phyloP scores from a whole-genome alignment of 2,113 vertebrate genomes.

The Myotis davidii region DNA sequence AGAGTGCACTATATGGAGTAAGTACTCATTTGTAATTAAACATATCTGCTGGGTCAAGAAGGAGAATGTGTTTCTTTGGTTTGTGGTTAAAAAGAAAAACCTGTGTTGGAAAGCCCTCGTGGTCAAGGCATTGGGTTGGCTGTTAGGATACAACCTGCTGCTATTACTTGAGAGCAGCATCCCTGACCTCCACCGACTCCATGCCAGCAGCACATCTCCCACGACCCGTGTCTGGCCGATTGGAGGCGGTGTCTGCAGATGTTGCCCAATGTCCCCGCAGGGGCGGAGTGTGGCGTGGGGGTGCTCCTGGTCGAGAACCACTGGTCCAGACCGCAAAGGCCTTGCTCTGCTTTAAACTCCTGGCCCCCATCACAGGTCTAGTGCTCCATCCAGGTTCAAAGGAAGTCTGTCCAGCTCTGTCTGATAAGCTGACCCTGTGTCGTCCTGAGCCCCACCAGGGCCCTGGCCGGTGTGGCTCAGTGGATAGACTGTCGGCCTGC shows the following conservation, averaged over 20 bases:
- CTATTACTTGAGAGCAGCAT: neutral
- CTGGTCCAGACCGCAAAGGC: neutral
- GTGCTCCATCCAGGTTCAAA: neutral
- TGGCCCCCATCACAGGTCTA: neutral
- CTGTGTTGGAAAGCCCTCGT: neutral
- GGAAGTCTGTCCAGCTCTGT: neutral
- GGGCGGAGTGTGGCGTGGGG: too few species aligned
- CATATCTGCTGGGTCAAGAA: neutral
- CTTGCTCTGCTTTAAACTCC: neutral
- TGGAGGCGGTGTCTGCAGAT: neutral
- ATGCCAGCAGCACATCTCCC: neutral
- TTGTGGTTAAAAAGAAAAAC: neutral
- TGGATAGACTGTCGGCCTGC: too few species aligned
- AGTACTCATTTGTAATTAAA: conserved; percentile 4
- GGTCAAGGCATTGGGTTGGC: neutral
- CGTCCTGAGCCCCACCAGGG: neutral
- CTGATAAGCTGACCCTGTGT: neutral
- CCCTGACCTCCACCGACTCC: neutral
- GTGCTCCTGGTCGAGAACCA: neutral
- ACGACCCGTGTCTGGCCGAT: too few species aligned
- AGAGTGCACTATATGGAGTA: neutral
- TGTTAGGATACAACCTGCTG: neutral
- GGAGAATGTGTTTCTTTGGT: neutral
- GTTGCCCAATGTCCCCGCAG: neutral
- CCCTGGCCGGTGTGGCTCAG: neutral